Evolutionary conservation across 2,797 vertebrate genomes (phyloP), one percentile per base, ranked within the genome.

Genomic region (Gymnothorax reevesii): DNA sequence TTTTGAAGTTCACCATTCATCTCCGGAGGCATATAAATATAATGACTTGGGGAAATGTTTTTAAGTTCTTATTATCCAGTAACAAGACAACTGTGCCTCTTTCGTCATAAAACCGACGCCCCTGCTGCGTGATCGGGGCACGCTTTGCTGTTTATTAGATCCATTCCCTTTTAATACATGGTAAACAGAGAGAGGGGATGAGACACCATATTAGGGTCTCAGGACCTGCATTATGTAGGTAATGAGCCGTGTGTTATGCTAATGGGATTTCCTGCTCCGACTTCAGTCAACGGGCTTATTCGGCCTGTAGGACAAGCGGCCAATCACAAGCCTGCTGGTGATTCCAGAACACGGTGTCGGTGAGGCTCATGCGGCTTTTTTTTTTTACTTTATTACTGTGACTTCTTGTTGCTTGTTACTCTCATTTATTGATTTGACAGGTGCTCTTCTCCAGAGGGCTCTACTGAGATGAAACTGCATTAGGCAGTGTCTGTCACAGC

Each of bases 161-260:
- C 66, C 17, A 52, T 42, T 85, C 77, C 5, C 55, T 66, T 80
- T 82, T 33, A 57, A 20, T 52, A 49, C 73, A 42, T 75, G 84
- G 64, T 49, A 55, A 57, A 66, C 87, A 82, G 59, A 69, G 42
- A 52, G 69, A 57, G 75, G 71, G 25, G n/a, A 84, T 80, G 75
- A 82, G 60, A 69, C 20, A 25, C 54, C 20, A 59, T 87, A 82
- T 77, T 85, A 84, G 83, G 66, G 83, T 84, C 75, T n/a, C 6
- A 79, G 75, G 60, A 82, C 64, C 85, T 60, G 62, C 84, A 82
- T 82, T 83, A 71, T 71, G 75, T 54, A 57, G 77, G 75, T 85
- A 85, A 87, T 87, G 87, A 87, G 87, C 60, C 75, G 13, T 82
- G 73, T 60, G 66, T 87, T 85, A 85, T 82, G 71, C 42, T 79